These are phyloP conservation scores for Arremon brunneinucha DNA, from an alignment of 2,797 vertebrate species.

Conservation along the genomic window DNA sequence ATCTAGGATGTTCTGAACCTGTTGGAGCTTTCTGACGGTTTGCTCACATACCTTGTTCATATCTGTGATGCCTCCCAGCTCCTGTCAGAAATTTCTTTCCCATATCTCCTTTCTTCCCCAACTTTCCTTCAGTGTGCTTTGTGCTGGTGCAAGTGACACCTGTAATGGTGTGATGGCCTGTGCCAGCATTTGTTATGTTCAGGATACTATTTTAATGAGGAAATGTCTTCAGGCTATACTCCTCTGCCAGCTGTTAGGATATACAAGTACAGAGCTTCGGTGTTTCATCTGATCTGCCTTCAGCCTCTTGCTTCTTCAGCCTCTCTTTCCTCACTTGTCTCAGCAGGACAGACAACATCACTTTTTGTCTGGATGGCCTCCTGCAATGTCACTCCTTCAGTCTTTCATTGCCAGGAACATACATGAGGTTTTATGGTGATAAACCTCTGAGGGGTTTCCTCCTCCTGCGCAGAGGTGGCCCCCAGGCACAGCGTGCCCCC, in stretches of 20 bases:
- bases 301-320: neutral
- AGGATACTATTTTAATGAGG: neutral
- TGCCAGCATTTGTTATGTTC: neutral
- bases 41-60: neutral
- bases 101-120: neutral
- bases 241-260: neutral
- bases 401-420: neutral
- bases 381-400: neutral
- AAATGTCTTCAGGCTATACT: neutral
- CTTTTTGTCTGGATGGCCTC: neutral
- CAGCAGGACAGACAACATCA: neutral
- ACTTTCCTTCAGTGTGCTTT: neutral
- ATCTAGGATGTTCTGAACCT: neutral
- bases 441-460: neutral
- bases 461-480: neutral
- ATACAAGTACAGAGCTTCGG: accelerated
- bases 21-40: neutral
- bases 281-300: neutral
- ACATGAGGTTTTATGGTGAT: neutral
- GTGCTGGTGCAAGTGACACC: neutral
- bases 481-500: neutral
- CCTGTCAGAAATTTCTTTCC: neutral
- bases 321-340: neutral
- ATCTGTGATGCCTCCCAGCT: neutral
- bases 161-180: accelerated